phyloP scores from a whole-genome alignment of 2,888 invertebrate species.

The Himalopsyche japonica region DNA sequence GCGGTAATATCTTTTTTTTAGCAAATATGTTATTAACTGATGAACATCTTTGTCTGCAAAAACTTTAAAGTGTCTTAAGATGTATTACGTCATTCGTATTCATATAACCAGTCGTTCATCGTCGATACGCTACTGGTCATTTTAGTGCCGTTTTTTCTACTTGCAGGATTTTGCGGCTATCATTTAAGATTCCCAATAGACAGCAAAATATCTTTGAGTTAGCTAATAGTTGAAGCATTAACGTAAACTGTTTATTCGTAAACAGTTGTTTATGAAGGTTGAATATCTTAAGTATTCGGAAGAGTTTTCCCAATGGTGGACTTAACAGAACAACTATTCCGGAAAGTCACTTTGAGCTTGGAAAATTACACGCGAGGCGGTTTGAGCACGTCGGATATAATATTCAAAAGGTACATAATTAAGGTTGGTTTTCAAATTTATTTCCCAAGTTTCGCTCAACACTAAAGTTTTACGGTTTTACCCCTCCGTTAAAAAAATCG shows the following conservation, averaged over 20 bases:
- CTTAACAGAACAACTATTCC: conserved; percentile 15
- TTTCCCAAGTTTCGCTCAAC: background rate
- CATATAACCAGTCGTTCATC: no score
- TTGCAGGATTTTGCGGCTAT: background rate
- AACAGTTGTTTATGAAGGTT: background rate
- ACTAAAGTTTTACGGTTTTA: background rate
- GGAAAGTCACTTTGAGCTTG: conserved; percentile 4
- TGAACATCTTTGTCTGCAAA: no score
- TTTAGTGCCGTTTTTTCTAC: background rate
- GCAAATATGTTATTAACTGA: no score
- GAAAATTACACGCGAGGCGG: conserved; percentile 1
- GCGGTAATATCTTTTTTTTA: no score
- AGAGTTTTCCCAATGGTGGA: background rate
- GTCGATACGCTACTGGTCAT: background rate
- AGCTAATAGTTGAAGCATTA: conserved; percentile 8
- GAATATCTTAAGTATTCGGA: background rate
- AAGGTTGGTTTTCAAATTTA: conserved; percentile 22
- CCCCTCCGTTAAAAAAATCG: background rate
- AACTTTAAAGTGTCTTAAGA: no score
- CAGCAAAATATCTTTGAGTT: background rate
- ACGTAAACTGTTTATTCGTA: conserved; percentile 21
- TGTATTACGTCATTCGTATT: no score
- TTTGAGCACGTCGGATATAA: conserved; percentile 6
- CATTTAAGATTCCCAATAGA: background rate
- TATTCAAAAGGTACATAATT: conserved; percentile 13